A percentile compares a stretch with the other conserved stretches of the same genome.
Evolutionary conservation across 2,888 invertebrate species (phyloP).

Genomic region (Himalopsyche tibetana): DNA sequence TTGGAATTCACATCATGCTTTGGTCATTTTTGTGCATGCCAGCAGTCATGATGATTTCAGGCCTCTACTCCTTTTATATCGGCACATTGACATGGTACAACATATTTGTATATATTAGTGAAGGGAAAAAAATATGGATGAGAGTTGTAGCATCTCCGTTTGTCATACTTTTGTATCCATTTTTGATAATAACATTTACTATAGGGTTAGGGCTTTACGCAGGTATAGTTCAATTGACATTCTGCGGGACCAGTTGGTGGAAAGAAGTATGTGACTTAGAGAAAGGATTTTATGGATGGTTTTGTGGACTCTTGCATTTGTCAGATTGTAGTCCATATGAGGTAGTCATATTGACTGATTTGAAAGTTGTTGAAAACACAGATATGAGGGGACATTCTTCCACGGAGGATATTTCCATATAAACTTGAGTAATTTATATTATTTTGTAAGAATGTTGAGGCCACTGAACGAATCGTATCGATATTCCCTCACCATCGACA

Average conservation of each 20-base stretch:
- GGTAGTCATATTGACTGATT: slow-evolving; percentile 81
- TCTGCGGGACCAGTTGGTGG: slow-evolving; percentile 82
- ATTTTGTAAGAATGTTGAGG: slow-evolving; percentile 45
- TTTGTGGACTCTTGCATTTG: slow-evolving; percentile 81
- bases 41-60: slow-evolving; percentile 80
- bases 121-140: slow-evolving; percentile 80
- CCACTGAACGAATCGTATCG: slow-evolving; percentile 17
- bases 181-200: slow-evolving; percentile 81
- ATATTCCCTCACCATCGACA: neutral
- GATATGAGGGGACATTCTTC: slow-evolving; percentile 70
- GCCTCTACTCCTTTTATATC: slow-evolving; percentile 83
- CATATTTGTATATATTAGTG: slow-evolving; percentile 82
- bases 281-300: slow-evolving; percentile 88
- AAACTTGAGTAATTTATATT: slow-evolving; percentile 64
- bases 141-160: slow-evolving; percentile 81
- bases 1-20: slow-evolving; percentile 82
- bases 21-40: slow-evolving; percentile 82
- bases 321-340: slow-evolving; percentile 87
- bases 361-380: slow-evolving; percentile 69
- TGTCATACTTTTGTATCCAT: slow-evolving; percentile 82
- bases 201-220: slow-evolving; percentile 82
- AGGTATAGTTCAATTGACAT: slow-evolving; percentile 82
- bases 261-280: slow-evolving; percentile 85
- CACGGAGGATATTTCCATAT: slow-evolving; percentile 72
- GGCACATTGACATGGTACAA: slow-evolving; percentile 88